Conservation (phyloP, 2,113 vertebrate genomes). For the Vombatus ursinus region DNA sequence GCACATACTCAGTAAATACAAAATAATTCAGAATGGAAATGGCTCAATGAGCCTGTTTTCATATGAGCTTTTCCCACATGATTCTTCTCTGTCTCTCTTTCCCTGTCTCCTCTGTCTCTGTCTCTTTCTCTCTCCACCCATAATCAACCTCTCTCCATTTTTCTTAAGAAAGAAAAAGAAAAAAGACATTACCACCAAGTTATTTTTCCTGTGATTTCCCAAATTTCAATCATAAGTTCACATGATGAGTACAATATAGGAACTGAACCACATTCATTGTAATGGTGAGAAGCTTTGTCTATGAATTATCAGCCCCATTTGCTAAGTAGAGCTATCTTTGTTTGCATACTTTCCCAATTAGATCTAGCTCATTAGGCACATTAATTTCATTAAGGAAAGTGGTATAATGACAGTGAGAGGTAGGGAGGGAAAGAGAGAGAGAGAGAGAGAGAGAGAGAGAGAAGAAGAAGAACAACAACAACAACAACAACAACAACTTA, state of each 20-base stretch:
- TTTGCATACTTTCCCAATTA: conserved; percentile 81
- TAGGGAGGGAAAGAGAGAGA: conserved; percentile 36
- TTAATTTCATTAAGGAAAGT: conserved; percentile 79
- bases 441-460: neutral
- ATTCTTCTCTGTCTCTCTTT: neutral
- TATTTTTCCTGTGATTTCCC: conserved; percentile 64
- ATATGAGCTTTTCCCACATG: neutral
- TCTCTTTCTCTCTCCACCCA: conserved; percentile 40
- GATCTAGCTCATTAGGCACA: conserved; percentile 83
- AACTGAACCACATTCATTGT: conserved; percentile 78
- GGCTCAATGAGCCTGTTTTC: neutral
- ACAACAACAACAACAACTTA: neutral
- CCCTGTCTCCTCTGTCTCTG: neutral
- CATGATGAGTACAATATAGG: conserved; percentile 75
- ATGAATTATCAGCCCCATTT: conserved; percentile 79
- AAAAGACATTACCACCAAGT: conserved; percentile 45
- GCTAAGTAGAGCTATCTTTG: conserved; percentile 79
- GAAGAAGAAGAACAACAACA: no score
- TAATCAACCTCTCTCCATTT: conserved; percentile 58
- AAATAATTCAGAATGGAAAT: neutral
- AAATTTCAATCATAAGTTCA: conserved; percentile 79
- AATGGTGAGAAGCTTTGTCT: conserved; percentile 66
- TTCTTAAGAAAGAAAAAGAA: conserved; percentile 5
- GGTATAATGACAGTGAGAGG: conserved; percentile 70
- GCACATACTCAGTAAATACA: neutral